Conservation (phyloP, 2,113 vertebrate species). For the Nesospiza acunhae region DNA sequence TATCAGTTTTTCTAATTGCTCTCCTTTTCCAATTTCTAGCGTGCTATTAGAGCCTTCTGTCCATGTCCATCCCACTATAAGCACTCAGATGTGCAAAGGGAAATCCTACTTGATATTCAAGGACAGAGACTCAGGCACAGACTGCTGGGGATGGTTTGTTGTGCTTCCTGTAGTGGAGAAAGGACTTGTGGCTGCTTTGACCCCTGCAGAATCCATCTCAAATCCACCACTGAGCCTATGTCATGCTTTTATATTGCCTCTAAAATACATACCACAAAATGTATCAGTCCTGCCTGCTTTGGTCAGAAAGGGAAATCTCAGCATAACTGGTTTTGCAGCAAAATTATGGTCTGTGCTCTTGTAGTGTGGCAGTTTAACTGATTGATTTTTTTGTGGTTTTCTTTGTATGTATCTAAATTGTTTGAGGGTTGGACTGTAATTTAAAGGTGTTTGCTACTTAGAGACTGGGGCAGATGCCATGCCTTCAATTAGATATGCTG, state of each 20-base stretch:
- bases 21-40: neutral
- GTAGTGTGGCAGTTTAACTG: neutral
- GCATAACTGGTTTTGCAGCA: neutral
- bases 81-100: neutral
- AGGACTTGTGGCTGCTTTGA: neutral
- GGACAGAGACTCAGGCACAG: neutral
- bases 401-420: neutral
- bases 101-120: neutral
- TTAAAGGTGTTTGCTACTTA: neutral
- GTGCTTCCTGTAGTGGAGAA: neutral
- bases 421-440: neutral
- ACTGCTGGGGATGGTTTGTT: neutral
- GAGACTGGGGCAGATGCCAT: neutral
- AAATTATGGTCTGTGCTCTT: neutral
- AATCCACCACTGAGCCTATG: neutral
- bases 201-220: neutral
- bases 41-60: neutral
- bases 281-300: neutral
- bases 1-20: neutral
- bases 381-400: neutral
- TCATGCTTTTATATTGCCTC: neutral
- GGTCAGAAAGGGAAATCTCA: neutral
- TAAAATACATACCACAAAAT: neutral
- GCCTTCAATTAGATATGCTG: neutral
- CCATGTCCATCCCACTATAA: neutral